These are phyloP conservation scores for Apocheima hispidaria DNA, from an alignment of 2,888 invertebrate genomes.

Conservation along the genomic window DNA sequence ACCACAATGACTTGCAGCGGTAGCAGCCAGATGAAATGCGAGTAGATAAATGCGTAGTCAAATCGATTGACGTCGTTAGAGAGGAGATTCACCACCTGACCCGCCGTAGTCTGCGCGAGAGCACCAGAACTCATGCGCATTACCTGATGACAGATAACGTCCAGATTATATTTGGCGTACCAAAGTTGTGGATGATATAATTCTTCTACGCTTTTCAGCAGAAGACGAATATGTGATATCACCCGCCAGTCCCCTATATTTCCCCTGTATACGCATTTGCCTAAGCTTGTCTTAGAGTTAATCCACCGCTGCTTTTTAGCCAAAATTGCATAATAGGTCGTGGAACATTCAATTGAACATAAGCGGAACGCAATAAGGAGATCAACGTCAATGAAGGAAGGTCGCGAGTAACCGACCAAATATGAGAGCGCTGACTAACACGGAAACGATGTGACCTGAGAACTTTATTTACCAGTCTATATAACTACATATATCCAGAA, in stretches of 20 bases:
- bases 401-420: slow-evolving; percentile 18
- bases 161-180: not conserved
- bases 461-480: slow-evolving; percentile 4
- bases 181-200: slow-evolving; percentile 6
- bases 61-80: slow-evolving; percentile 98
- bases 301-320: slow-evolving; percentile 19
- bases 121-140: slow-evolving; percentile 92
- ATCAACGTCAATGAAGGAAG: slow-evolving; percentile 29
- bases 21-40: slow-evolving; percentile 95
- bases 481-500: not conserved
- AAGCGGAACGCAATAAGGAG: slow-evolving; percentile 25
- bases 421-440: slow-evolving; percentile 14
- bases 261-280: too few species aligned
- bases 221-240: too few species aligned
- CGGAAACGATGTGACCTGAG: slow-evolving; percentile 20
- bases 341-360: slow-evolving; percentile 29
- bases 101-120: slow-evolving; percentile 94
- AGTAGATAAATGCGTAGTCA: slow-evolving; percentile 93
- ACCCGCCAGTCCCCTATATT: too few species aligned
- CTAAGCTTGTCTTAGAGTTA: too few species aligned
- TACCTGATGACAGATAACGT: slow-evolving; percentile 64
- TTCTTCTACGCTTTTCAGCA: too few species aligned
- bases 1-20: slow-evolving; percentile 90
- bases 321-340: slow-evolving; percentile 29
- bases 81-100: slow-evolving; percentile 96